phyloP scores from a whole-genome alignment of 2,113 vertebrate genomes.

The Aepyceros melampus region DNA sequence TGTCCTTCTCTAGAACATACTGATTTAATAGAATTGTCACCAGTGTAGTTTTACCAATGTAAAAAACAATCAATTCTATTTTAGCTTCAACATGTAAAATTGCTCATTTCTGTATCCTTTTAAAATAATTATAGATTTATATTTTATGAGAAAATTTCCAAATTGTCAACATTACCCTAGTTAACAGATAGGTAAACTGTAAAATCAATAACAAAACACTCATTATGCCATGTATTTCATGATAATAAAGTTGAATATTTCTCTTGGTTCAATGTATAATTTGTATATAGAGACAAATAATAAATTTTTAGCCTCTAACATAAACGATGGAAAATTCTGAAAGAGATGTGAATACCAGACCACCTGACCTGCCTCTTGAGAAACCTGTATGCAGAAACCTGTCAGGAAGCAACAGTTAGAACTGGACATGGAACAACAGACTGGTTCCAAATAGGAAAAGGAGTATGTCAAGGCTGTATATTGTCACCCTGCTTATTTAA shows the following conservation, averaged over 20 bases:
- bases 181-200: background rate
- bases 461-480: accelerated
- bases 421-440: too few species aligned
- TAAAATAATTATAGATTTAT: background rate
- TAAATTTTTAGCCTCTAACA: background rate
- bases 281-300: background rate
- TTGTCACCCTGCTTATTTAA: too few species aligned
- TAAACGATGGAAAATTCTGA: too few species aligned
- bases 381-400: too few species aligned
- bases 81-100: background rate
- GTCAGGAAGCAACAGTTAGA: too few species aligned
- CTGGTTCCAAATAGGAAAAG: too few species aligned
- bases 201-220: background rate
- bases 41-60: slow-evolving; percentile 31
- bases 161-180: background rate
- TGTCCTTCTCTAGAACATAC: slow-evolving; percentile 48
- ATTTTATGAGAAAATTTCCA: slow-evolving; percentile 8
- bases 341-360: too few species aligned
- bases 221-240: background rate
- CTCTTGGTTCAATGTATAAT: background rate
- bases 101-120: background rate
- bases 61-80: slow-evolving; percentile 13
- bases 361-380: too few species aligned
- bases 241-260: background rate
- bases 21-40: slow-evolving; percentile 39